phyloP scores from a whole-genome alignment of 1,140 invertebrate species.

The Drosophila sechellia region DNA sequence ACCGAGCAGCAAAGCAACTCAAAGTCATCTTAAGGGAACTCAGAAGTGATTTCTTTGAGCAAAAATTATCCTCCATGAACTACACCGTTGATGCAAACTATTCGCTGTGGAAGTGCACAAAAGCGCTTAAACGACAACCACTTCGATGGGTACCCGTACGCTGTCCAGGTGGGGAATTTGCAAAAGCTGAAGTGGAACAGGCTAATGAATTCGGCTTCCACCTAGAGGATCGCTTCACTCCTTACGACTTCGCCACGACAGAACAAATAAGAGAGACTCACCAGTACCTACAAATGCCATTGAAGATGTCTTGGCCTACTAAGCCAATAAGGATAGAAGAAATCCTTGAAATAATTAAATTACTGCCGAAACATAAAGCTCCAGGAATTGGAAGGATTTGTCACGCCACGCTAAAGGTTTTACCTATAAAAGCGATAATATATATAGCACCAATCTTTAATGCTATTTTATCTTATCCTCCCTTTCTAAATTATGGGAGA shows the following conservation, averaged over 20 bases:
- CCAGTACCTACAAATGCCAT: no score
- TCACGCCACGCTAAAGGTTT: no score
- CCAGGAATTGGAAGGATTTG: no score
- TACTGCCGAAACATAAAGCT: no score
- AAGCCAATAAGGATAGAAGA: no score
- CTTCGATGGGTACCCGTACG: background rate
- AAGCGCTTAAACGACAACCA: background rate
- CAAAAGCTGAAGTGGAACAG: background rate
- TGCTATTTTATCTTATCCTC: background rate
- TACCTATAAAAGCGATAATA: background rate
- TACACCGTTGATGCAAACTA: no score
- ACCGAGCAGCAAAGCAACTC: background rate
- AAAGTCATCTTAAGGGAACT: background rate
- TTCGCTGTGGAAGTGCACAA: background rate
- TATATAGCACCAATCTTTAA: background rate
- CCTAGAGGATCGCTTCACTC: background rate
- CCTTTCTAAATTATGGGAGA: no score
- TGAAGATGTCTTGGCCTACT: no score
- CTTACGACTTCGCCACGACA: background rate
- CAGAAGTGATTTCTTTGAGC: no score
- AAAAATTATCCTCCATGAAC: no score
- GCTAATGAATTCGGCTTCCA: no score
- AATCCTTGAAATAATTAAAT: no score
- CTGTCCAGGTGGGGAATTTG: background rate
- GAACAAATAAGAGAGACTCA: background rate